Percentiles rank a stretch among this genome's conserved stretches.
Conservation (phyloP, 2,797 vertebrate genomes). For the Clarias platycephalus region DNA sequence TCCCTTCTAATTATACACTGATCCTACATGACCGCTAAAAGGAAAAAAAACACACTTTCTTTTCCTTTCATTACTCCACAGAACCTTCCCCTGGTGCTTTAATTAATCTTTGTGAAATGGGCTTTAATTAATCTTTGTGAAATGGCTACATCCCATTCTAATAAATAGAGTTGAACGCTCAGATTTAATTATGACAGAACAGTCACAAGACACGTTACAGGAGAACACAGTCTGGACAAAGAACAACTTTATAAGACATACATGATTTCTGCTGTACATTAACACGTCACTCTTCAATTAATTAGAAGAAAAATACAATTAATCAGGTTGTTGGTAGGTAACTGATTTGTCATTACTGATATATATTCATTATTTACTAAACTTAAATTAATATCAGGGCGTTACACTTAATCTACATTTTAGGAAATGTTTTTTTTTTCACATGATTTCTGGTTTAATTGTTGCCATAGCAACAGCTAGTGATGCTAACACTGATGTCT, state of each 20-base stretch:
- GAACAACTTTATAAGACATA: neutral
- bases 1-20: neutral
- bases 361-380: neutral
- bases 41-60: neutral
- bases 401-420: neutral
- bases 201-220: neutral
- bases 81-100: neutral
- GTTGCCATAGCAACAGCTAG: neutral
- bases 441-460: neutral
- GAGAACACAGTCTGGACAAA: neutral
- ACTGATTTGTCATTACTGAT: neutral
- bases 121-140: neutral
- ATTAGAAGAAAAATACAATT: neutral
- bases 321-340: neutral
- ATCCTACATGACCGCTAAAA: constrained; percentile 15
- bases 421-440: neutral
- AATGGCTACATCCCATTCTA: neutral
- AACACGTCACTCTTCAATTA: neutral
- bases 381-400: neutral
- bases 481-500: neutral
- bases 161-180: neutral
- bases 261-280: neutral
- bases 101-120: neutral
- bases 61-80: neutral
- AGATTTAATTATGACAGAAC: neutral